A percentile compares a stretch with the other conserved stretches of the same genome.
These are phyloP conservation scores for Tragulus kanchil DNA, from an alignment of 2,113 vertebrate genomes.

Conservation along the genomic window DNA sequence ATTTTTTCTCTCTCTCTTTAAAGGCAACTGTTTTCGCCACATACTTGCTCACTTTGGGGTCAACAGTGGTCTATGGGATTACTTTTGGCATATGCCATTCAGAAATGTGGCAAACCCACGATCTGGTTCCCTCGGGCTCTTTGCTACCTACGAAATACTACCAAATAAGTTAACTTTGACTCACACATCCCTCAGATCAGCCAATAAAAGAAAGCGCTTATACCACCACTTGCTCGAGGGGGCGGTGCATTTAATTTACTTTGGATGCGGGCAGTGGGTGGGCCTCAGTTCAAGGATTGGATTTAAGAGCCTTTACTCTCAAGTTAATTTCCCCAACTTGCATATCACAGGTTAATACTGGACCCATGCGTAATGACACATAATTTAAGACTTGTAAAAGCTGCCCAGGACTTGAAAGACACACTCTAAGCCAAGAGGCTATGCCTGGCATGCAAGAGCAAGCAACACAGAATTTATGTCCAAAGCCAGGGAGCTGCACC, in stretches of 20 bases:
- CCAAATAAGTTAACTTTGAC: conserved; percentile 68
- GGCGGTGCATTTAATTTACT: conserved; percentile 76
- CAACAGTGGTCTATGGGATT: background rate
- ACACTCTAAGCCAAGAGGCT: conserved; percentile 70
- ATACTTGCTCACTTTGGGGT: background rate
- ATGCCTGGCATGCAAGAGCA: conserved; percentile 67
- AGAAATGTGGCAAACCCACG: background rate
- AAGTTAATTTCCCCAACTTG: conserved; percentile 71
- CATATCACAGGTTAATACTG: conserved; percentile 80
- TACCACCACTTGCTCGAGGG: conserved; percentile 72
- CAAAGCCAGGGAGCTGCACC: conserved; percentile 7
- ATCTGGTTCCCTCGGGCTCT: background rate
- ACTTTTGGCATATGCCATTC: background rate
- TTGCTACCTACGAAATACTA: conserved; percentile 57
- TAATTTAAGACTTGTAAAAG: conserved; percentile 84
- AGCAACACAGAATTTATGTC: conserved; percentile 41
- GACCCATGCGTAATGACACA: conserved; percentile 79
- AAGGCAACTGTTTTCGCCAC: background rate
- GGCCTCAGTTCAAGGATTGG: conserved; percentile 23
- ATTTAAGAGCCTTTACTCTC: conserved; percentile 63
- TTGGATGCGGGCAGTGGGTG: too few relatives aligned
- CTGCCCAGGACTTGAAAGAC: conserved; percentile 81
- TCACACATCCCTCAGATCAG: conserved; percentile 71
- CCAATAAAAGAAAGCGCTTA: conserved; percentile 65
- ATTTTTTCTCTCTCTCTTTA: conserved; percentile 31